These are phyloP conservation scores for Scelioninae gen. 1 DNA, from an alignment of 2,888 invertebrate species.

Conservation along the genomic window DNA sequence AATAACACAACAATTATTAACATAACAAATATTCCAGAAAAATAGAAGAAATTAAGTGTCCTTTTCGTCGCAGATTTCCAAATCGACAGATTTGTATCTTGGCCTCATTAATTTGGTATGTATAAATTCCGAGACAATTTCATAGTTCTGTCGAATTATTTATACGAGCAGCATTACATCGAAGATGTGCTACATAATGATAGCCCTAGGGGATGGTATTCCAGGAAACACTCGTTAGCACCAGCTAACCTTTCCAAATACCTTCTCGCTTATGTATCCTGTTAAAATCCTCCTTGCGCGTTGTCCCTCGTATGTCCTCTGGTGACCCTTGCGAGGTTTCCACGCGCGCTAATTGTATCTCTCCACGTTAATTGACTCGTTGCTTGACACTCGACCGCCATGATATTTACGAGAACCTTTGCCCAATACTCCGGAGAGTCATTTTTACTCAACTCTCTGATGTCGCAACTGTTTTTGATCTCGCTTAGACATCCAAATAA, in stretches of 20 bases:
- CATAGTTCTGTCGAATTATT: conserved; percentile 54
- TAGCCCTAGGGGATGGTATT: conserved; percentile 65
- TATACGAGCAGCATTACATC: conserved; percentile 49
- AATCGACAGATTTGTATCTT: conserved; percentile 41
- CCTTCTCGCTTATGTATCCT: conserved; percentile 61
- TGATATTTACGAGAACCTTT: conserved; percentile 66
- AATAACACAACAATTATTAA: no score
- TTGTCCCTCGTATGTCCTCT: conserved; percentile 47
- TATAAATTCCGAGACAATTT: conserved; percentile 46
- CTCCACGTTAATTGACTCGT: conserved; percentile 76
- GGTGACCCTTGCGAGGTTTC: conserved; percentile 68
- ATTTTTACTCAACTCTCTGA: conserved; percentile 49
- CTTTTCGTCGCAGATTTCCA: conserved; percentile 15
- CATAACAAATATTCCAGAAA: no score
- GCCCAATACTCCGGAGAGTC: conserved; percentile 58
- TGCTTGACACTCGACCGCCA: conserved; percentile 69
- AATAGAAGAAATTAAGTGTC: not conserved
- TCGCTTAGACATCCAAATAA: conserved; percentile 42
- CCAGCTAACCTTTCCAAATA: conserved; percentile 77
- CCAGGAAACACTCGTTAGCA: conserved; percentile 80
- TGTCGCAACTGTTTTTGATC: conserved; percentile 53
- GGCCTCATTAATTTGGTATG: conserved; percentile 32
- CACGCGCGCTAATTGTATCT: conserved; percentile 73
- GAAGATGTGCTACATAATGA: conserved; percentile 60
- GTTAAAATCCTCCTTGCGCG: conserved; percentile 64